Conservation (phyloP, 2,888 invertebrate genomes). For the Caenorhabditis afra region DNA sequence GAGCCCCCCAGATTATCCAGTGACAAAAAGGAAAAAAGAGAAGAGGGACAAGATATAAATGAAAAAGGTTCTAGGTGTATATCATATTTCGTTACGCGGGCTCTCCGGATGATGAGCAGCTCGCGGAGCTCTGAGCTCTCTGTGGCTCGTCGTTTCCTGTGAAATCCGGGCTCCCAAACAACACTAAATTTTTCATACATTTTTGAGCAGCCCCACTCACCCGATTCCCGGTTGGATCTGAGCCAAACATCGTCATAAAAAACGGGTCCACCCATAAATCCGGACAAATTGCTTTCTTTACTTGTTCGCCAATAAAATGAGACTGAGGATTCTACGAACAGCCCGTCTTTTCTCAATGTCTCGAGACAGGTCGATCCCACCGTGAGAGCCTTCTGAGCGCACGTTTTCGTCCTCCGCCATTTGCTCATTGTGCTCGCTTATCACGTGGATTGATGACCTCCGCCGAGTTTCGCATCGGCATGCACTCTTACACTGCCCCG, state of each 20-base stretch:
- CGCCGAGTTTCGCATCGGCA: too few species aligned
- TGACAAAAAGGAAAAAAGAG: background rate
- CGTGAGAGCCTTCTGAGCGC: too few species aligned
- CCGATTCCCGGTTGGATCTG: background rate
- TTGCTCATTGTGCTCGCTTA: too few species aligned
- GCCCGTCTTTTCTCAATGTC: too few species aligned
- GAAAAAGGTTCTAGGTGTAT: constrained; percentile 16
- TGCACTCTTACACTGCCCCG: too few species aligned
- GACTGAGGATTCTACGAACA: too few species aligned
- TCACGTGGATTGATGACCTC: too few species aligned
- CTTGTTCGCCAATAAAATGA: too few species aligned
- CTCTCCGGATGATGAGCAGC: background rate
- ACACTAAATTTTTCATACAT: constrained; percentile 56
- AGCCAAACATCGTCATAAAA: constrained; percentile 2
- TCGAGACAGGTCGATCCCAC: too few species aligned
- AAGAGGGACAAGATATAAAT: background rate
- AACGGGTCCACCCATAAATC: background rate
- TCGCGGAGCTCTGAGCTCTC: background rate
- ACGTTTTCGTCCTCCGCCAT: too few species aligned
- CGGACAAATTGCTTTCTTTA: background rate
- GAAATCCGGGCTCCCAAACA: constrained; percentile 9
- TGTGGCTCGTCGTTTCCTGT: constrained; percentile 4
- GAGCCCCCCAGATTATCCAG: background rate
- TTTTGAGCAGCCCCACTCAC: constrained; percentile 24
- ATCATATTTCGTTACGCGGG: constrained; percentile 35